phyloP scores from a whole-genome alignment of 2,797 vertebrate genomes.

The Melanotaenia pygmaea region DNA sequence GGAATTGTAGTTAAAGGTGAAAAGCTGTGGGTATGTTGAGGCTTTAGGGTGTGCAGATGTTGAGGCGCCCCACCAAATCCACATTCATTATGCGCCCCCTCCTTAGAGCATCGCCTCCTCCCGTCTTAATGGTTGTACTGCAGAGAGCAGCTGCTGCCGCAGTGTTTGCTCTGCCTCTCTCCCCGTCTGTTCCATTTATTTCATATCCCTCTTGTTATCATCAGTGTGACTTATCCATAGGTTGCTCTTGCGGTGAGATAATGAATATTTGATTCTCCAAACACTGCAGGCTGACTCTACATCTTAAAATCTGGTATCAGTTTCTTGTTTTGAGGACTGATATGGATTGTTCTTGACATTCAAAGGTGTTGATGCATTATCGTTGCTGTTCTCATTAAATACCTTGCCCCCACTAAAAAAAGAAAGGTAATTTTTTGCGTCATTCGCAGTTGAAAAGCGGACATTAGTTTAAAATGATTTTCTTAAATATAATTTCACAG shows the following conservation, averaged over 20 bases:
- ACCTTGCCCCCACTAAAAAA: neutral
- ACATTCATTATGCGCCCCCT: conserved; percentile 71
- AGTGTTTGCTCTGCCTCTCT: conserved; percentile 70
- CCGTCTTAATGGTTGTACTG: conserved; percentile 71
- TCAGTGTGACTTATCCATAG: conserved; percentile 42
- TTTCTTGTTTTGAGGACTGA: conserved; percentile 7
- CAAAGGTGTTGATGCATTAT: conserved; percentile 21
- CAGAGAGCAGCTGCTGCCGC: conserved; percentile 78
- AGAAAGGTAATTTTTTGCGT: neutral
- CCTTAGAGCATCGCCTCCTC: conserved; percentile 61
- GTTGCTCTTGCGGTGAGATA: conserved; percentile 37
- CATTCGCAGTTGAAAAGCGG: neutral
- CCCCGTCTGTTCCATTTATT: conserved; percentile 62
- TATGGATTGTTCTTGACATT: conserved; percentile 32
- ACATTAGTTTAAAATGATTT: too few species aligned
- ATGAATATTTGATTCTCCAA: conserved; percentile 52
- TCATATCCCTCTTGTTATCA: conserved; percentile 62
- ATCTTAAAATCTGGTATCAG: conserved; percentile 25
- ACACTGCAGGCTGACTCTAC: neutral
- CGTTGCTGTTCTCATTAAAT: neutral
- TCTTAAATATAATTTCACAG: conserved; percentile 22
- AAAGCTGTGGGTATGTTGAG: conserved; percentile 39
- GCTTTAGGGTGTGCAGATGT: conserved; percentile 66
- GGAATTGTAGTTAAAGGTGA: neutral
- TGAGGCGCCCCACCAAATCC: conserved; percentile 56